phyloP scores from a whole-genome alignment of 2,113 vertebrate genomes.

The Anolis sagrei region DNA sequence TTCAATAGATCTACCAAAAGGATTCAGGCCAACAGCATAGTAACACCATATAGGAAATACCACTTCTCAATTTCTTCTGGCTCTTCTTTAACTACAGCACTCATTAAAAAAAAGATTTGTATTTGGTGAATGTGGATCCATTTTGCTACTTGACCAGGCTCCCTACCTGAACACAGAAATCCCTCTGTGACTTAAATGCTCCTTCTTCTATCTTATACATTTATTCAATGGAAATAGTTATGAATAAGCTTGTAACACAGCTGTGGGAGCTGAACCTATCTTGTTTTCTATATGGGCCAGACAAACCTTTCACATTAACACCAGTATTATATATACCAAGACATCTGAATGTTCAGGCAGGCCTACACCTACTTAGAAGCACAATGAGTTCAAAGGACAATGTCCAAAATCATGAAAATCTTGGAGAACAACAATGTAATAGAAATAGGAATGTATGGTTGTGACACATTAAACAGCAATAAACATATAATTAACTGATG shows the following conservation, averaged over 20 bases:
- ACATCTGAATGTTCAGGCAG: neutral
- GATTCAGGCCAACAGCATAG: no score
- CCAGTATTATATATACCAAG: neutral
- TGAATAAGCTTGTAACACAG: neutral
- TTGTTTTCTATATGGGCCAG: neutral
- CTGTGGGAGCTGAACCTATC: neutral
- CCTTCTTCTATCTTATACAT: no score
- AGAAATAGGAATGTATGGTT: neutral
- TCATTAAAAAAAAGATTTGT: no score
- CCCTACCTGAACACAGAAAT: neutral
- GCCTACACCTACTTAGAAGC: neutral
- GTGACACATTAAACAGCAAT: neutral
- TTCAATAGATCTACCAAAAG: no score
- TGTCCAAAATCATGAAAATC: neutral
- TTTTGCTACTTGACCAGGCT: neutral
- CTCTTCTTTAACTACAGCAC: neutral
- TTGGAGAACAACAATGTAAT: neutral
- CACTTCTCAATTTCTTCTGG: neutral
- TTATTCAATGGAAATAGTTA: neutral
- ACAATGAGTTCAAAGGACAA: neutral
- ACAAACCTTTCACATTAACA: neutral
- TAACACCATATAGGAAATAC: no score
- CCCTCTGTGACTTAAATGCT: neutral
- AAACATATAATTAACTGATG: no score
- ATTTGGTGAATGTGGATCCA: no score